These are phyloP conservation scores for Petrosia ficiformis DNA, from an alignment of 37 sponge, comb jelly and placozoan species.

Conservation along the genomic window DNA sequence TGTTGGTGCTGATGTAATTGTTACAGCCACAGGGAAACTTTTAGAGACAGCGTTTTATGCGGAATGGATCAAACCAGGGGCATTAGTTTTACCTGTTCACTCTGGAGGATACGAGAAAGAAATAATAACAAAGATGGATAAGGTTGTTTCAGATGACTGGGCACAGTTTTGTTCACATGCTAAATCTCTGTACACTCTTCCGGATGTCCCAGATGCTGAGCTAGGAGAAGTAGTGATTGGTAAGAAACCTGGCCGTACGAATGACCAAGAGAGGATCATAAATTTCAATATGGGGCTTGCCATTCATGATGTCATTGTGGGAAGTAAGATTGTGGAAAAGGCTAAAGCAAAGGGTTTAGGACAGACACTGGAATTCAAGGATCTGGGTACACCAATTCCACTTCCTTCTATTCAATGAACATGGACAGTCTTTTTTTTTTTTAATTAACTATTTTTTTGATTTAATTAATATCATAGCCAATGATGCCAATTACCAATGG, in stretches of 20 bases:
- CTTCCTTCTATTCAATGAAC: conserved; percentile 18
- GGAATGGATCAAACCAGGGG: conserved; percentile 43
- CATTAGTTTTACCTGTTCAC: conserved; percentile 27
- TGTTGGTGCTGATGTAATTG: conserved; percentile 22
- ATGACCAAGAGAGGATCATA: conserved; percentile 23
- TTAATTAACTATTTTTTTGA: no score
- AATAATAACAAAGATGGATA: conserved; percentile 14
- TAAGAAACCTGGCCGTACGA: conserved; percentile 20
- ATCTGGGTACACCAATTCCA: neutral
- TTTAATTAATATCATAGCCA: no score
- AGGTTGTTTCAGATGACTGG: conserved; percentile 24
- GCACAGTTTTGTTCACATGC: conserved; percentile 1
- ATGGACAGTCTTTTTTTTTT: no score
- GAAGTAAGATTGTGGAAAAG: conserved; percentile 6
- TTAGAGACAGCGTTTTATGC: conserved; percentile 14
- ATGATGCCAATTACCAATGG: no score
- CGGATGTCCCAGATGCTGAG: conserved; percentile 23
- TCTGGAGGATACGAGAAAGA: conserved; percentile 16
- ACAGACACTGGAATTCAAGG: conserved; percentile 6
- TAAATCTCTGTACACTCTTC: neutral
- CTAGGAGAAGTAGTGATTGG: conserved; percentile 29
- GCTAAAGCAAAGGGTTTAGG: conserved; percentile 24
- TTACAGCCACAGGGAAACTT: conserved; percentile 20
- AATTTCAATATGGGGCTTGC: conserved; percentile 25
- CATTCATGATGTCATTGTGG: conserved; percentile 28